Conservation (phyloP, 2,888 invertebrate genomes). For the Nomada lathburiana region DNA sequence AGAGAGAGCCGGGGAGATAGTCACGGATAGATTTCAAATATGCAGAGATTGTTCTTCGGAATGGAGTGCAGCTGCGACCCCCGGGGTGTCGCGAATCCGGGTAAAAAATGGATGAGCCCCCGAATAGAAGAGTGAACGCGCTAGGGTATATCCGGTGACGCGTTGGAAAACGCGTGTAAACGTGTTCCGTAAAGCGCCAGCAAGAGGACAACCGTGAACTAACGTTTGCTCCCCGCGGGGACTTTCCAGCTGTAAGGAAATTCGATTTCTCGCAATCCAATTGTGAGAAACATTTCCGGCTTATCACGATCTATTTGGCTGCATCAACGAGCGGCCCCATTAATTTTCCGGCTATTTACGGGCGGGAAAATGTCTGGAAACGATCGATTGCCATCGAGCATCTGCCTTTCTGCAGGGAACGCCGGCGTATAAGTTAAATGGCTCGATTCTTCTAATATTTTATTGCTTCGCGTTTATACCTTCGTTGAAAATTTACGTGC, state of each 20-base stretch:
- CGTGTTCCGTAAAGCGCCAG: conserved; percentile 48
- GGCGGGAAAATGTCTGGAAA: conserved; percentile 1
- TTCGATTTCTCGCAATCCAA: conserved; percentile 59
- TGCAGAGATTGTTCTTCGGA: conserved; percentile 81
- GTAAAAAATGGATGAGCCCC: conserved; percentile 71
- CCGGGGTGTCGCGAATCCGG: conserved; percentile 73
- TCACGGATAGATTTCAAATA: conserved; percentile 80
- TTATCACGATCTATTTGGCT: conserved; percentile 46
- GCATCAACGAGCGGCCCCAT: conserved; percentile 12
- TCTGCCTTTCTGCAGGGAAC: not conserved
- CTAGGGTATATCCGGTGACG: conserved; percentile 60
- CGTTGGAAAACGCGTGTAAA: conserved; percentile 54
- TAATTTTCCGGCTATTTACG: conserved; percentile 41
- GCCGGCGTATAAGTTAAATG: no score
- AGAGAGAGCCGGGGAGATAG: not conserved
- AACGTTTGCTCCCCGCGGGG: conserved; percentile 50
- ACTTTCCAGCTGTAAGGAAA: conserved; percentile 57
- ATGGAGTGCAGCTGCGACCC: conserved; percentile 79
- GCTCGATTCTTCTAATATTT: no score
- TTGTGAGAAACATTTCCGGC: conserved; percentile 50
- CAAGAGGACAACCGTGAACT: conserved; percentile 47
- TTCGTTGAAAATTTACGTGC: no score
- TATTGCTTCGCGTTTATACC: no score
- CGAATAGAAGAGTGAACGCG: conserved; percentile 48
- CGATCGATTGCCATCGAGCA: conserved; percentile 27